phyloP scores from a whole-genome alignment of 2,113 vertebrate genomes.

The Periophthalmus modestus region DNA sequence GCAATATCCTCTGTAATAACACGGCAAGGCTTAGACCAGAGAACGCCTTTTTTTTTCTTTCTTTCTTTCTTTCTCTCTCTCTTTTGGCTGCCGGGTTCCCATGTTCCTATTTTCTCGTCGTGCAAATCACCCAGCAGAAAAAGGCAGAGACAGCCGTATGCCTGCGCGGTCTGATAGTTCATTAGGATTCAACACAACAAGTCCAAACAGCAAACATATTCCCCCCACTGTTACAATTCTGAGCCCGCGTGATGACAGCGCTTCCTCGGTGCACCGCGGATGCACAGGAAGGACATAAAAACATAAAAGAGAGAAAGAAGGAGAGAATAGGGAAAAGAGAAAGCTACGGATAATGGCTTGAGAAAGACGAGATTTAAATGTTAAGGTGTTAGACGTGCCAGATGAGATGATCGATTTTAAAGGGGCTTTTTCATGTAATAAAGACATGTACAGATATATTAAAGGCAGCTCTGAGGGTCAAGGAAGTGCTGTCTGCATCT shows the following conservation, averaged over 20 bases:
- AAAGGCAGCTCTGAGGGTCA: no score
- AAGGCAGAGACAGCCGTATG: conserved; percentile 45
- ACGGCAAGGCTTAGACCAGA: conserved; percentile 58
- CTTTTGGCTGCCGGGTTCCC: conserved; percentile 57
- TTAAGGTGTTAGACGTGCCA: not conserved
- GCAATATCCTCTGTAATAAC: conserved; percentile 67
- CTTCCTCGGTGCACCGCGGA: conserved; percentile 60
- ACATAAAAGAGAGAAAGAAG: conserved; percentile 16
- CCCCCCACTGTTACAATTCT: conserved; percentile 66
- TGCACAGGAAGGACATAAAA: conserved; percentile 41
- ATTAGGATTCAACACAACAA: conserved; percentile 73
- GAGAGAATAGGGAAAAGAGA: not conserved
- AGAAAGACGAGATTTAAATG: not conserved
- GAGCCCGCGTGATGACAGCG: conserved; percentile 60
- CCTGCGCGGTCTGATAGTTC: conserved; percentile 64
- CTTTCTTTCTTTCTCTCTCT: conserved; percentile 29
- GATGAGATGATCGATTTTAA: not conserved
- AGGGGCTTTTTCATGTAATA: no score
- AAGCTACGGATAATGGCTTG: not conserved
- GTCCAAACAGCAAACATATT: conserved; percentile 74
- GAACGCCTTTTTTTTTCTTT: conserved; percentile 35
- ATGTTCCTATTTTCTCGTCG: conserved; percentile 60
- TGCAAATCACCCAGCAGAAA: conserved; percentile 67
- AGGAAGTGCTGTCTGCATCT: no score
- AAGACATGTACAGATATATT: no score